A percentile compares a stretch with the other conserved stretches of the same genome.
Conservation (phyloP, 2,888 invertebrate genomes). For the Gymnocheta viridis region DNA sequence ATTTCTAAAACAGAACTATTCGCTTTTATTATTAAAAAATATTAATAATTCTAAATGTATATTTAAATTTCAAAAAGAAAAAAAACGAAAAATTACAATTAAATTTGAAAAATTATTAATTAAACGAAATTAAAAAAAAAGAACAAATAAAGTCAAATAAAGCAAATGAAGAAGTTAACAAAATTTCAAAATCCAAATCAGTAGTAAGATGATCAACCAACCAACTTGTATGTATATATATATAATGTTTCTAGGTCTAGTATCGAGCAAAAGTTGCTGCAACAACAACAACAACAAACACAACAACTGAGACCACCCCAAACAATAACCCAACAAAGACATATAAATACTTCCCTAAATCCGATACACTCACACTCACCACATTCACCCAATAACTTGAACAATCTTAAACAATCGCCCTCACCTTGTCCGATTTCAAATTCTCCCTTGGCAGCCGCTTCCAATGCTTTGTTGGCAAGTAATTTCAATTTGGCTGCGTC, state of each 20-base stretch:
- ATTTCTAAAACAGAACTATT: constrained; percentile 36
- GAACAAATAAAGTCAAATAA: constrained; percentile 34
- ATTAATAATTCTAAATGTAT: not conserved
- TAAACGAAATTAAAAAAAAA: constrained; percentile 34
- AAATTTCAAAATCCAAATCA: constrained; percentile 12
- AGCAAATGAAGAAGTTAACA: constrained; percentile 9
- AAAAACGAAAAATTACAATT: constrained; percentile 66
- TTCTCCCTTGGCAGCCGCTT: constrained; percentile 48
- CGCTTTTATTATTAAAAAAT: constrained; percentile 62
- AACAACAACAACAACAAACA: constrained; percentile 76
- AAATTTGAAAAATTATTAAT: constrained; percentile 70
- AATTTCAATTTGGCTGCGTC: constrained; percentile 77
- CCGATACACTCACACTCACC: too few relatives aligned
- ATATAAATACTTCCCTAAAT: constrained; percentile 68
- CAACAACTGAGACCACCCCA: constrained; percentile 72
- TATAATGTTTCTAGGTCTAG: constrained; percentile 83
- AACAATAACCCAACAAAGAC: constrained; percentile 71
- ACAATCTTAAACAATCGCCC: constrained; percentile 48
- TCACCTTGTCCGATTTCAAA: constrained; percentile 60
- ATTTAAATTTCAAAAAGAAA: constrained; percentile 20
- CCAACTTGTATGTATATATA: constrained; percentile 77
- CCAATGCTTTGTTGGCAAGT: constrained; percentile 70
- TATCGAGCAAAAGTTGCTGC: constrained; percentile 81
- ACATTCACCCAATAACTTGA: constrained; percentile 54
- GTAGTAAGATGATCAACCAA: constrained; percentile 71